Conservation (phyloP, 2,797 vertebrate genomes). For the Echeneis naucrates region DNA sequence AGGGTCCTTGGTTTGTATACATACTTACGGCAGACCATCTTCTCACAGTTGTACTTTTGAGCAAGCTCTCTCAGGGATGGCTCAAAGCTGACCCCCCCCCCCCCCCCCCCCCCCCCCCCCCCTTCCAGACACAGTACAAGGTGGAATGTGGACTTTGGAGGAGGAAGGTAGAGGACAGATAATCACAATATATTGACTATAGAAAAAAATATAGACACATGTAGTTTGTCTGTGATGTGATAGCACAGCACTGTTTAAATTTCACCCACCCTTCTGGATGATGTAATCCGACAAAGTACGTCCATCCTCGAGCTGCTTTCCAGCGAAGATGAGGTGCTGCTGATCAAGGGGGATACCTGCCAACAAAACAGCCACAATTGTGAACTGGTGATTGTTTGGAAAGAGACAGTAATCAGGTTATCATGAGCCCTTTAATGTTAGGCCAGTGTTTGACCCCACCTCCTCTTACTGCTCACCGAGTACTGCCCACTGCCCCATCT, state of each 20-base stretch:
- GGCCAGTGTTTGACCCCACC: background rate
- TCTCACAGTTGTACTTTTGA: slow-evolving; percentile 93
- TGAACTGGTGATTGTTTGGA: background rate
- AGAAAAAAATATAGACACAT: background rate
- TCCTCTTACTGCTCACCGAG: no score
- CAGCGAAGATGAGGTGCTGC: slow-evolving; percentile 68
- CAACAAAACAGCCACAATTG: background rate
- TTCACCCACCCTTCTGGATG: slow-evolving; percentile 84
- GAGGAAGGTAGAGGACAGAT: background rate
- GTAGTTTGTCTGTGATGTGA: background rate
- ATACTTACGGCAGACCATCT: slow-evolving; percentile 93
- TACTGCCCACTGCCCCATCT: no score
- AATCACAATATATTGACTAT: background rate
- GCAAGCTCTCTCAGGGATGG: slow-evolving; percentile 89
- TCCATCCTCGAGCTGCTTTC: slow-evolving; percentile 86
- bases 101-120: slow-evolving; percentile 90
- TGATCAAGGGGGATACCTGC: slow-evolving; percentile 90
- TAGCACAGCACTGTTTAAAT: background rate
- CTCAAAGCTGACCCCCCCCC: slow-evolving; percentile 91
- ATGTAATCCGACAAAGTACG: slow-evolving; percentile 90
- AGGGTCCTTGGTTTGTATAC: background rate
- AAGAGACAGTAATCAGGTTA: background rate
- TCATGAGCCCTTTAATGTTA: background rate
- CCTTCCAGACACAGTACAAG: slow-evolving; percentile 88
- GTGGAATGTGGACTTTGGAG: slow-evolving; percentile 84